Evolutionary conservation across 1,140 invertebrate species (phyloP), one percentile per base, ranked within the genome.

Genomic region (Steinernema khuongi): DNA sequence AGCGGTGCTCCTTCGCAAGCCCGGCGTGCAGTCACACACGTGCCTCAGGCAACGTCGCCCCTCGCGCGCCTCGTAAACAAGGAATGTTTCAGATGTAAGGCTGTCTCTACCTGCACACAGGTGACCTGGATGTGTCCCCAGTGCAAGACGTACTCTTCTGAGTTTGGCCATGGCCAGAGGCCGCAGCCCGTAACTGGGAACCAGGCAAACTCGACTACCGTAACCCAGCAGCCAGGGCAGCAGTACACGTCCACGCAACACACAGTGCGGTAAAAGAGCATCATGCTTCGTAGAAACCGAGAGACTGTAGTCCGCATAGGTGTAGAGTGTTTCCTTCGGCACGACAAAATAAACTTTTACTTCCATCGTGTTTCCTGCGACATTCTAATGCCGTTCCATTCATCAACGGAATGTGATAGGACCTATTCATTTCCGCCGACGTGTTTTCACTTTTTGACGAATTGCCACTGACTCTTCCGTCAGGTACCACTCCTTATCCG

Each of bases 81-180:
- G 31, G 11, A 36, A n/a, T 68, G n/a, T 17, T 76, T 80, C 30
- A 81, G 81, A 66, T 83, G 84, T 67, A 85, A 85, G 70, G 43
- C 76, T 1, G 70, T 72, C 11, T 81, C 81, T 11, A 44, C 71
- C 0, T 84, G 82, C 67, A 33, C 44, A n/a, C 77, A 84, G 36
- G 76, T 85, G 1, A 73, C 73, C 0, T 84, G 82, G 82, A 76
- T 78, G 72, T 83, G 82, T 70, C 82, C 82, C 0, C 75, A 80
- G 36, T 84, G 82, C 70, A 85, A 85, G 69, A 85, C 81, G 11
- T 81, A 85, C 69, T 83, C 79, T 31, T 74, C 74, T 19, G 80
- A 79, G 50, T 60, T 60, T 26, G 50, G 11, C 50, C 50, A 60
- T 22, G 26, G 26, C 19, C 50, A 60, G 19, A 11, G 50, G 50